Percentiles rank a stretch among this genome's conserved stretches.
Evolutionary conservation across 2,888 invertebrate species (phyloP).

Genomic region (Crioceris asparagi): DNA sequence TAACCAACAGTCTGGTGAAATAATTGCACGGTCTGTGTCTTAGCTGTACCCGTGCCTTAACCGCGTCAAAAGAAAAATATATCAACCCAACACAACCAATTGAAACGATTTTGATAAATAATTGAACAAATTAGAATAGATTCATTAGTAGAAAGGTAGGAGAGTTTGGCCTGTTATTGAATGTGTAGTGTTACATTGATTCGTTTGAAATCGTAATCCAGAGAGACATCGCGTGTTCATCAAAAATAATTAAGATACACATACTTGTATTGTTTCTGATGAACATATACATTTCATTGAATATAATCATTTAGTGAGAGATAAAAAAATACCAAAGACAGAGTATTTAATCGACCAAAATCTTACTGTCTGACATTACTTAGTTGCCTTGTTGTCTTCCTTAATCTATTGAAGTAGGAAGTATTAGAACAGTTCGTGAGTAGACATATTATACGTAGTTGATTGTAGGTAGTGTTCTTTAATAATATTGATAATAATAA

Average conservation of each 20-base stretch:
- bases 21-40: slow-evolving; percentile 38
- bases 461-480: slow-evolving; percentile 10
- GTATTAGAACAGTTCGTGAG: not conserved
- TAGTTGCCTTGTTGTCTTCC: slow-evolving; percentile 37
- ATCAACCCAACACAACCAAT: no score
- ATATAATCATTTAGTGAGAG: no score
- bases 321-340: not conserved
- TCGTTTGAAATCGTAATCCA: slow-evolving; percentile 14
- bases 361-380: slow-evolving; percentile 20
- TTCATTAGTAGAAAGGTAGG: slow-evolving; percentile 24
- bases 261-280: no score
- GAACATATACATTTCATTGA: no score
- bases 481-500: no score
- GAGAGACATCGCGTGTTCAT: slow-evolving; percentile 8
- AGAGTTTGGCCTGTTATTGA: slow-evolving; percentile 34
- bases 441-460: slow-evolving; percentile 5
- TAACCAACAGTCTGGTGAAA: slow-evolving; percentile 36
- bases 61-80: slow-evolving; percentile 27
- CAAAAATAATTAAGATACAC: slow-evolving; percentile 3
- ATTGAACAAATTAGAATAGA: not conserved
- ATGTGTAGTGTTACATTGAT: slow-evolving; percentile 31
- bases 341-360: slow-evolving; percentile 3
- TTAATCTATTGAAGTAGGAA: slow-evolving; percentile 14
- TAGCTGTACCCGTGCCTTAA: slow-evolving; percentile 37
- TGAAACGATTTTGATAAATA: no score